A percentile compares a stretch with the other conserved stretches of the same genome.
phyloP scores from a whole-genome alignment of 2,797 vertebrate species.

The Pseudochirops corinnae region DNA sequence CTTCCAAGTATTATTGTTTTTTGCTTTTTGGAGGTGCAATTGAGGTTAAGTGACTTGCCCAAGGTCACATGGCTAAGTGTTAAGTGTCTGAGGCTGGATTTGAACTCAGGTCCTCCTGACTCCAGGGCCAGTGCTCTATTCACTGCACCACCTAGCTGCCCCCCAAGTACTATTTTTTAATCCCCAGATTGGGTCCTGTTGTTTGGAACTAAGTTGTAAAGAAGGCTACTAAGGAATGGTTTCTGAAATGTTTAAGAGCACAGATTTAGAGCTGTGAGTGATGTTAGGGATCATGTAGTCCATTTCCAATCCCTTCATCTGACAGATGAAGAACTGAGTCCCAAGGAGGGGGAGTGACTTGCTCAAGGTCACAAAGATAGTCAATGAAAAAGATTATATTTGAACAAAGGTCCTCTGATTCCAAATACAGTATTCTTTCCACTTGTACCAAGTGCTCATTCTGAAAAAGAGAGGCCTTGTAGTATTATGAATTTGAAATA shows the following conservation, averaged over 20 bases:
- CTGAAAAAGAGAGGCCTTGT: neutral
- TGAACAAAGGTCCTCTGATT: neutral
- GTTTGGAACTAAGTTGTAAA: neutral
- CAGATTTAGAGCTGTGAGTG: neutral
- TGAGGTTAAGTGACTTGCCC: no score
- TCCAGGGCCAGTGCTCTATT: no score
- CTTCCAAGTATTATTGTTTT: no score
- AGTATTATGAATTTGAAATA: neutral
- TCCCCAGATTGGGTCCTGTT: no score
- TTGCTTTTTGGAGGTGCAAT: no score
- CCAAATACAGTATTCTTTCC: neutral
- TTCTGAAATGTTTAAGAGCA: neutral
- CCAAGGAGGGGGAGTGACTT: neutral
- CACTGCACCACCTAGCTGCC: no score
- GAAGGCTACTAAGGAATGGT: neutral
- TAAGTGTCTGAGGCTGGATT: no score
- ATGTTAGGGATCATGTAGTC: neutral
- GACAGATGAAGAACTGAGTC: neutral
- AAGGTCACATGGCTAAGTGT: no score
- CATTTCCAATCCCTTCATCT: neutral
- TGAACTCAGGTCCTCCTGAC: no score
- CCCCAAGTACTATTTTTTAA: no score
- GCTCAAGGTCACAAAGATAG: neutral
- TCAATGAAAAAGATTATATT: neutral
- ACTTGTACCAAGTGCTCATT: neutral